Conservation (phyloP, 2,797 vertebrate species). For the Poeciliopsis infans region DNA sequence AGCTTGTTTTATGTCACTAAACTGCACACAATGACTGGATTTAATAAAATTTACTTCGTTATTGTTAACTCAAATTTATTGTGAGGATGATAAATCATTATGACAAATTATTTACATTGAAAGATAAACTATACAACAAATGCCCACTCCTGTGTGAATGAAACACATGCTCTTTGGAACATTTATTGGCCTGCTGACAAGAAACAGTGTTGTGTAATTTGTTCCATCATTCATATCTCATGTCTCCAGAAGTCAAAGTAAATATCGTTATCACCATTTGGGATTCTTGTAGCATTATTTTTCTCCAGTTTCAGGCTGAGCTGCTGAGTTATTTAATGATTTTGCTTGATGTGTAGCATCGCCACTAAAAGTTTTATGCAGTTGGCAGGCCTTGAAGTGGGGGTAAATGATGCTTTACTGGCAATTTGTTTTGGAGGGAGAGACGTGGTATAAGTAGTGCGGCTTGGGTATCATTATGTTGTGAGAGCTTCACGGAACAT, state of each 20-base stretch:
- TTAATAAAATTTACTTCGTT: too few species aligned
- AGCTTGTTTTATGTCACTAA: too few species aligned
- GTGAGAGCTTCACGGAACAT: conserved; percentile 39
- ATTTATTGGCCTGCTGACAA: neutral
- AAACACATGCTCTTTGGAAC: conserved; percentile 1
- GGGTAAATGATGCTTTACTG: conserved; percentile 45
- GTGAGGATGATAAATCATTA: too few species aligned
- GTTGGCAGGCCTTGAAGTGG: conserved; percentile 46
- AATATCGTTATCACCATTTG: conserved; percentile 33
- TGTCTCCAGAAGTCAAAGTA: conserved; percentile 21
- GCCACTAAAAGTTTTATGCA: conserved; percentile 45
- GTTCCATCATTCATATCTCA: conserved; percentile 11
- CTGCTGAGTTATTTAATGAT: conserved; percentile 48
- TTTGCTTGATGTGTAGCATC: conserved; percentile 37
- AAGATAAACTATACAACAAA: too few species aligned
- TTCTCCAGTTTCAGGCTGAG: conserved; percentile 24
- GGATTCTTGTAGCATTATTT: conserved; percentile 45
- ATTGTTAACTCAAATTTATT: too few species aligned
- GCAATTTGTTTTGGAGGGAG: conserved; percentile 58
- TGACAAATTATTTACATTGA: too few species aligned
- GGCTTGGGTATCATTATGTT: conserved; percentile 51
- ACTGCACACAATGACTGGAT: too few species aligned
- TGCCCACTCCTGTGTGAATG: too few species aligned
- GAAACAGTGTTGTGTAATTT: conserved; percentile 7
- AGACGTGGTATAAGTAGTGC: conserved; percentile 49